Evolutionary conservation across 23 tunicate species (phyloP).

Genomic region (Diplosoma virens): DNA sequence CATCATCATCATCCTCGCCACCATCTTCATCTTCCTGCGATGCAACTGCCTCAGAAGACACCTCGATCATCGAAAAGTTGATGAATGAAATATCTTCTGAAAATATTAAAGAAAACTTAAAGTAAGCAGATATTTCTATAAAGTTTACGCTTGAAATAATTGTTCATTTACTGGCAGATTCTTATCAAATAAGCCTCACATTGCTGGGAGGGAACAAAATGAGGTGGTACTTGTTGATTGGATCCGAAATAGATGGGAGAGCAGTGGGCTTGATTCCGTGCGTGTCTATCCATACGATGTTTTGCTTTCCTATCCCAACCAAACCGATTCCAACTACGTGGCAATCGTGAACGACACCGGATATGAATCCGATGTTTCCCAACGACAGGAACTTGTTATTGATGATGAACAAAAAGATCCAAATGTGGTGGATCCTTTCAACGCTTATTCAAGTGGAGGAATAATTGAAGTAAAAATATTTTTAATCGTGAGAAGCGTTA

Average conservation of each 20-base stretch:
- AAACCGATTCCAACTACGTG: constrained; percentile 56
- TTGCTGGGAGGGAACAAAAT: constrained; percentile 47
- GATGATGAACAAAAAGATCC: constrained; percentile 51
- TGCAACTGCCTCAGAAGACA: not conserved
- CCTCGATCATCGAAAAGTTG: not conserved
- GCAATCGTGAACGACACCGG: constrained; percentile 35
- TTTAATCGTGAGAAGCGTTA: no score
- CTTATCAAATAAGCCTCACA: constrained; percentile 50
- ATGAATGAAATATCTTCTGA: constrained; percentile 20
- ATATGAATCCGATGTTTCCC: constrained; percentile 40
- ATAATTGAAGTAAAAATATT: constrained; percentile 13
- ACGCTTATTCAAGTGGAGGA: constrained; percentile 51
- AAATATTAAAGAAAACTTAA: constrained; percentile 1
- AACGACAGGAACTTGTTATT: constrained; percentile 42
- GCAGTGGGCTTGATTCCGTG: constrained; percentile 33
- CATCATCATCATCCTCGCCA: no score
- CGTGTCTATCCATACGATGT: constrained; percentile 54
- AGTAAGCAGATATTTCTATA: not conserved
- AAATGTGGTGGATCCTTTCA: constrained; percentile 73
- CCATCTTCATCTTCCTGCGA: no score
- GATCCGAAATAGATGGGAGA: constrained; percentile 26
- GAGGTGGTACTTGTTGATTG: constrained; percentile 35
- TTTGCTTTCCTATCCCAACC: constrained; percentile 72
- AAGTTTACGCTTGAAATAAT: no score
- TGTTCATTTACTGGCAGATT: no score